Evolutionary conservation across 2,888 invertebrate species (phyloP), one percentile per base, ranked within the genome.

Genomic region (Chalcosyrphus nemorum): DNA sequence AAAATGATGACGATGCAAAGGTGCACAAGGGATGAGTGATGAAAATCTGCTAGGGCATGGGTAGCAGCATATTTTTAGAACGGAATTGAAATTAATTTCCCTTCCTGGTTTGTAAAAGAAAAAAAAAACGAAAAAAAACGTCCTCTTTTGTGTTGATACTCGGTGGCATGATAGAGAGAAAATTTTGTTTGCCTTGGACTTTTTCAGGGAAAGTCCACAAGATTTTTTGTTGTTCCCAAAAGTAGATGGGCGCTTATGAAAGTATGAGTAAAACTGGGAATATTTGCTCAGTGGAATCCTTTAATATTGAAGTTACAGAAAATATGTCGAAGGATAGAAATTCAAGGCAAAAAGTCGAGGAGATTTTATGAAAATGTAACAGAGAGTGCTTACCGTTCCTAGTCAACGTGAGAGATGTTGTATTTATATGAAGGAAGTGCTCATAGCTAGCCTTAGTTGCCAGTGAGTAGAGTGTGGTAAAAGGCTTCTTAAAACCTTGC

Each of bases 51-150:
- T 7, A 9, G 21, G 13, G 24, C n/a, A 24, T 63, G 35, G 13
- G 4, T 21, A 21, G 15, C 13, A 17, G 17, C 7, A 54, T 54
- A 19, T 41, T 66, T 54, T 41, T 43, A 9, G 38, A 27, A 21
- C 27, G 43, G 19, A 56, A 43, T 43, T 56, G 43, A 56, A 56
- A 56, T 56, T 21, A 56, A 56, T 54, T 68, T 29, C 13, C 54
- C n/a, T 68, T 68, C 41, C 38, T 57, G 38, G 54, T 24, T 50
- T 5, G 4, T n/a, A 29, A n/a, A 27, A 2, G n/a, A n/a, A n/a
- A n/a, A n/a, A 11, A 11, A n/a, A 24, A n/a, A 21, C 13, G 19
- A 38, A 15, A 17, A 2, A 7, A 19, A 27, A 21, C 38, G 11
- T 7, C 27, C 66, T 50, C 38, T 41, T 52, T 35, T 38, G 38